Conservation (phyloP, 2,113 vertebrate species). For the Rhipidura dahli region DNA sequence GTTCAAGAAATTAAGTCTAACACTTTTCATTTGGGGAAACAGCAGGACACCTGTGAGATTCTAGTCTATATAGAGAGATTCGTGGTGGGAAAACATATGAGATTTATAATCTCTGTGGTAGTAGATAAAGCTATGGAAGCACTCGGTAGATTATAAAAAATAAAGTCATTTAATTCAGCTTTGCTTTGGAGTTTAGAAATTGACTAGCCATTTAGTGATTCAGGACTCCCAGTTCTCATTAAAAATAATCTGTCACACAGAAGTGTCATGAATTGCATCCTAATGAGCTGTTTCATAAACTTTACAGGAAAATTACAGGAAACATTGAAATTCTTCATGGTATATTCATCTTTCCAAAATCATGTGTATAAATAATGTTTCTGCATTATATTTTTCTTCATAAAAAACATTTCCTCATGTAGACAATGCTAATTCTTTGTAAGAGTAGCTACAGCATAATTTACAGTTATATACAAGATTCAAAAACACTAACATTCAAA, state of each 20-base stretch:
- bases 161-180: not conserved
- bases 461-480: not conserved
- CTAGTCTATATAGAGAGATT: not conserved
- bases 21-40: not conserved
- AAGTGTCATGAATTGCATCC: not conserved
- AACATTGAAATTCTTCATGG: not conserved
- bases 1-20: not conserved
- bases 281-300: not conserved
- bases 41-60: not conserved
- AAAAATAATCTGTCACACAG: not conserved
- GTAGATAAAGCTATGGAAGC: not conserved
- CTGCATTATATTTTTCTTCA: not conserved
- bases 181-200: not conserved
- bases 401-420: not conserved
- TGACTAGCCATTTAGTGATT: not conserved
- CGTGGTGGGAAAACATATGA: not conserved
- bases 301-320: not conserved
- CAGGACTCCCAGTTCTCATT: not conserved
- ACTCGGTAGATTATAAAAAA: not conserved
- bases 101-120: not conserved
- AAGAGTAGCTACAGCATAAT: not conserved
- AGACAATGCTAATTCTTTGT: not conserved
- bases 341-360: not conserved
- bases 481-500: not conserved
- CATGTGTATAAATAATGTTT: not conserved